Evolutionary conservation across 2,797 vertebrate genomes (phyloP).

Genomic region (Muscicapa comitata): DNA sequence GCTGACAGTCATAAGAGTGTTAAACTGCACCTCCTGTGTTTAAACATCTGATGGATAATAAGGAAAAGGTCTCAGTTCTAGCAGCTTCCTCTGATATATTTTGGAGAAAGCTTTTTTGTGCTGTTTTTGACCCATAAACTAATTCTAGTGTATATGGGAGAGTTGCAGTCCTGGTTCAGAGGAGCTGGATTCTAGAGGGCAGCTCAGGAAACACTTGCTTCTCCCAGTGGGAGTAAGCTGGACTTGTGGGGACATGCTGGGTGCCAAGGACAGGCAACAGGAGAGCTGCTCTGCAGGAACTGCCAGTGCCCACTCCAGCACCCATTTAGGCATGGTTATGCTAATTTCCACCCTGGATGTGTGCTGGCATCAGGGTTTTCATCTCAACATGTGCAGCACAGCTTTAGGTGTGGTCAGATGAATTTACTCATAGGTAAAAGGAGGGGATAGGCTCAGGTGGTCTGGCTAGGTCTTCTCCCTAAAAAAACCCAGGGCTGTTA

Average conservation of each 20-base stretch:
- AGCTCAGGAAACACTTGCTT: neutral
- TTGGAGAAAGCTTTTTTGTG: neutral
- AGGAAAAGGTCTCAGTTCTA: neutral
- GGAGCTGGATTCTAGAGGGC: neutral
- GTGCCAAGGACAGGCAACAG: accelerated
- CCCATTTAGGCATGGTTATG: neutral
- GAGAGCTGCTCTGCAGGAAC: neutral
- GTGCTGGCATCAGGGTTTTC: neutral
- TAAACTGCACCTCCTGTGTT: neutral
- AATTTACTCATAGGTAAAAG: neutral
- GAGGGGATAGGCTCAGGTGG: neutral
- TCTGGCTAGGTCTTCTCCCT: neutral
- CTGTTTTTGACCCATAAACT: neutral
- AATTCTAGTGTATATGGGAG: neutral
- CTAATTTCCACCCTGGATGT: neutral
- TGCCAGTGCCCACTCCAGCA: neutral
- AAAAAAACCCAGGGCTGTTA: neutral
- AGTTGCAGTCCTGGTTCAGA: neutral
- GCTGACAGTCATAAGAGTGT: neutral
- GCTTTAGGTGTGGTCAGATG: neutral
- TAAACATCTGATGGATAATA: neutral
- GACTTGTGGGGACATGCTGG: neutral
- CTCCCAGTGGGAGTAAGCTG: neutral
- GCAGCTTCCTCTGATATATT: neutral
- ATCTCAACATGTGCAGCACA: neutral